phyloP scores from a whole-genome alignment of 2,797 vertebrate genomes.

The Gallinago nigripennis region DNA sequence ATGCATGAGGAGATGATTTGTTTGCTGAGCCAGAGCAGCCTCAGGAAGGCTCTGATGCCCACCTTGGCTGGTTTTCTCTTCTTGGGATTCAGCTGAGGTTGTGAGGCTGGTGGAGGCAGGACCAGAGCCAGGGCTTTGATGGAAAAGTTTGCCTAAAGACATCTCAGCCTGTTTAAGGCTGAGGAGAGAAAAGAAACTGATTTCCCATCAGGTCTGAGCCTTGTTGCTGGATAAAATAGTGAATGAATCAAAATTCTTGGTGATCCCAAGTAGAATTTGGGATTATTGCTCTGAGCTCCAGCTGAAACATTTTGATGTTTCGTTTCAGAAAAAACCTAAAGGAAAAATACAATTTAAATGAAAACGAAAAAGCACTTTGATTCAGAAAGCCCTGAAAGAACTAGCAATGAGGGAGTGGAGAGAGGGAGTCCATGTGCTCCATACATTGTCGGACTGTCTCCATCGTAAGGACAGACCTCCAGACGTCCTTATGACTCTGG shows the following conservation, averaged over 20 bases:
- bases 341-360: not conserved
- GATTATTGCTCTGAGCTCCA: not conserved
- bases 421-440: not conserved
- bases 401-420: not conserved
- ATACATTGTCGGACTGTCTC: fast-evolving
- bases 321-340: not conserved
- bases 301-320: not conserved
- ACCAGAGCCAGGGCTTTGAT: not conserved
- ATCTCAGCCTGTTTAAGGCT: not conserved
- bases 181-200: not conserved
- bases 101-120: not conserved
- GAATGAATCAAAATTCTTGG: not conserved
- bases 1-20: not conserved
- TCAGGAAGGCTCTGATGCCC: not conserved
- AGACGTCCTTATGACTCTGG: not conserved
- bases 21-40: not conserved
- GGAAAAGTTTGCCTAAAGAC: not conserved
- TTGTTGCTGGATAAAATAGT: not conserved
- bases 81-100: not conserved
- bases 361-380: not conserved
- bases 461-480: not conserved
- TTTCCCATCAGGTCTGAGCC: not conserved
- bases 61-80: not conserved
- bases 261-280: not conserved
- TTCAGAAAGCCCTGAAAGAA: not conserved